Conservation (phyloP, 2,888 invertebrate species). For the Theretra japonica region DNA sequence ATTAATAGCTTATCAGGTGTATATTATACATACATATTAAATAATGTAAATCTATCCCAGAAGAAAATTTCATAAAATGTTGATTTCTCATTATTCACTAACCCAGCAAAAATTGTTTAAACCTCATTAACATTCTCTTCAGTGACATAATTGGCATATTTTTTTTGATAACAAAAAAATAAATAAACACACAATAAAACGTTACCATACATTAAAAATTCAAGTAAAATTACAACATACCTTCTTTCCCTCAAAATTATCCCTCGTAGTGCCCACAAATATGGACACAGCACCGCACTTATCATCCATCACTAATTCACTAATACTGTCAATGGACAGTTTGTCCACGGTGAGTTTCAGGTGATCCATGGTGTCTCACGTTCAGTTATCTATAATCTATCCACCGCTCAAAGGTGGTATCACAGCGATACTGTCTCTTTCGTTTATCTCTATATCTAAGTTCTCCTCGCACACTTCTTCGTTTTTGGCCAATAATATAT, state of each 20-base stretch:
- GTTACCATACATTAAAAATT: background rate
- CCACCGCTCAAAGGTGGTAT: constrained; percentile 98
- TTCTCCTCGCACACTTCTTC: constrained; percentile 89
- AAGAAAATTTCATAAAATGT: too few relatives aligned
- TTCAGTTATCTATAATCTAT: constrained; percentile 64
- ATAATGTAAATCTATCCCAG: too few relatives aligned
- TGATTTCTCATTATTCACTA: too few relatives aligned
- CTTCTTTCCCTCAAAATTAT: constrained; percentile 92
- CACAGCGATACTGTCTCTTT: constrained; percentile 93
- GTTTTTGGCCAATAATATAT: constrained; percentile 92
- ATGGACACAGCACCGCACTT: constrained; percentile 95
- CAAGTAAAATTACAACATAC: constrained; percentile 63
- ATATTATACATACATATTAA: too few relatives aligned
- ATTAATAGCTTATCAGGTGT: too few relatives aligned
- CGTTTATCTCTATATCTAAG: constrained; percentile 82
- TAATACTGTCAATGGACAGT: constrained; percentile 88
- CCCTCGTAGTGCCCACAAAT: constrained; percentile 95
- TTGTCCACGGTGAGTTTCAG: constrained; percentile 87
- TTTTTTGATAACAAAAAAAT: too few relatives aligned
- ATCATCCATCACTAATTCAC: constrained; percentile 86
- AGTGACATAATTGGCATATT: too few relatives aligned
- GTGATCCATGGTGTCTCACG: constrained; percentile 85
- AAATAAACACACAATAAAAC: too few relatives aligned
- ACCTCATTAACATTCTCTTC: too few relatives aligned
- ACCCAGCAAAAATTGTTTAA: too few relatives aligned